A percentile compares a stretch with the other conserved stretches of the same genome.
phyloP scores from a whole-genome alignment of 2,888 invertebrate species.

The Bimastos eiseni region DNA sequence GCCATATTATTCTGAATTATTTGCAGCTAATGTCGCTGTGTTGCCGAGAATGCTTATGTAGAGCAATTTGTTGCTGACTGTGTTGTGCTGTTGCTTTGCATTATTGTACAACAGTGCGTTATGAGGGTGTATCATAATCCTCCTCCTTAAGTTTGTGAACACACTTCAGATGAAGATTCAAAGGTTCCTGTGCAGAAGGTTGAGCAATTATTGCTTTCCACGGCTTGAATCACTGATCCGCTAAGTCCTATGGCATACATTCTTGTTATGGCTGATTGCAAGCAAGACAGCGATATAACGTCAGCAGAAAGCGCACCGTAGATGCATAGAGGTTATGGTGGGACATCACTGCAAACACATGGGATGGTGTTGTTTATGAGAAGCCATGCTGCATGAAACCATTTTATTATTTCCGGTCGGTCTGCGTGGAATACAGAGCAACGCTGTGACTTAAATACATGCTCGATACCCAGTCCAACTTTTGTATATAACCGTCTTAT shows the following conservation, averaged over 20 bases:
- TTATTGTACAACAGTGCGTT: not conserved
- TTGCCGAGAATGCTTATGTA: not conserved
- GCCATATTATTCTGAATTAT: too few species aligned
- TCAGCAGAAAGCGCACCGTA: not conserved
- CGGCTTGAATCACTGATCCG: not conserved
- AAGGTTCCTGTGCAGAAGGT: not conserved
- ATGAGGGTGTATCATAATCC: not conserved
- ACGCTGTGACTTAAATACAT: not conserved
- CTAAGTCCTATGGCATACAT: not conserved
- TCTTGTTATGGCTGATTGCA: constrained; percentile 1
- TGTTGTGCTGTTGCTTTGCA: not conserved
- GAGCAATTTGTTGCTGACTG: not conserved
- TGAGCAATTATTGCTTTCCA: not conserved
- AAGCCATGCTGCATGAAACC: not conserved
- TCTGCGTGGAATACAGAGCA: not conserved
- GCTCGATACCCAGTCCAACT: not conserved
- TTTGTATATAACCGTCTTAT: not conserved
- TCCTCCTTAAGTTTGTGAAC: not conserved
- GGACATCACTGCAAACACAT: not conserved
- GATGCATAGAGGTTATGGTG: not conserved
- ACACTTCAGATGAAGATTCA: not conserved
- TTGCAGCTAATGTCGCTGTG: not conserved
- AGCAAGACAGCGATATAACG: not conserved
- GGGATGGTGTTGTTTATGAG: not conserved
- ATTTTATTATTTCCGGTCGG: not conserved